These are phyloP conservation scores for Chironomus tepperi DNA, from an alignment of 1,140 invertebrate genomes.

Conservation along the genomic window DNA sequence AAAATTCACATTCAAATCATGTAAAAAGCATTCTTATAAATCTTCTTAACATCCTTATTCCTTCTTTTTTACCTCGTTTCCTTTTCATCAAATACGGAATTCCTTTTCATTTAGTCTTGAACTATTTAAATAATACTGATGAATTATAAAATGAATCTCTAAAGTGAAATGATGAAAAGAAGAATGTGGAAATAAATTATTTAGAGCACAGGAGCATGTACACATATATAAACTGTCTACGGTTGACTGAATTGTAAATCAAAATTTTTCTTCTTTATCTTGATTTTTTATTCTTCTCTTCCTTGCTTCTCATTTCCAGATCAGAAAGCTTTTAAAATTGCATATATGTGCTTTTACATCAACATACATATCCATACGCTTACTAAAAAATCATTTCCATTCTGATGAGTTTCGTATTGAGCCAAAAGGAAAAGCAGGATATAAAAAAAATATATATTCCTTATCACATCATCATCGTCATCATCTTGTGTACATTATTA, in stretches of 20 bases:
- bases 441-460: not conserved
- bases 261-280: not conserved
- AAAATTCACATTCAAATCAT: too few relatives aligned
- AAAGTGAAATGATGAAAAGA: too few relatives aligned
- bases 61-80: too few relatives aligned
- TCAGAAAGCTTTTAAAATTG: not conserved
- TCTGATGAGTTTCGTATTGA: not conserved
- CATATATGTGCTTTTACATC: too few relatives aligned
- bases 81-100: not conserved
- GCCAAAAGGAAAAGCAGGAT: not conserved
- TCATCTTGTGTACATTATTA: not conserved
- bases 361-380: not conserved
- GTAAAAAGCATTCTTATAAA: too few relatives aligned
- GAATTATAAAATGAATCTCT: not conserved
- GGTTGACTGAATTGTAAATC: conserved; percentile 2
- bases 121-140: not conserved
- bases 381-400: not conserved
- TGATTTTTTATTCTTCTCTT: not conserved
- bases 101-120: not conserved
- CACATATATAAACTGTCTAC: not conserved
- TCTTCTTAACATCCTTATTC: too few relatives aligned
- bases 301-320: not conserved
- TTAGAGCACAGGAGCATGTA: conserved; percentile 3
- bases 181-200: not conserved
- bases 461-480: not conserved